phyloP scores from a whole-genome alignment of 1,140 invertebrate species.

The Euschistus heros region DNA sequence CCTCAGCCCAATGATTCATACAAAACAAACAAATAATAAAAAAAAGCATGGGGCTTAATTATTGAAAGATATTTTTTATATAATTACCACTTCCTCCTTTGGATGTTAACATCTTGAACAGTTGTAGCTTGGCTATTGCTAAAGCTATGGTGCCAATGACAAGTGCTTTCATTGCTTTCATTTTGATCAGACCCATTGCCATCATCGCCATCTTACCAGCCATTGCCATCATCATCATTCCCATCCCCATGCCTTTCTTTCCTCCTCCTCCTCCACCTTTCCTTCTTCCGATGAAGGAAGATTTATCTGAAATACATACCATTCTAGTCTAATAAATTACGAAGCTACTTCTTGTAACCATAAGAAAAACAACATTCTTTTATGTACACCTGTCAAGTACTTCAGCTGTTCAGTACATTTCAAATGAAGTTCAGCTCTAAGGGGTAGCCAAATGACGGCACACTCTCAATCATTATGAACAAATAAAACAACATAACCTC shows the following conservation, averaged over 20 bases:
- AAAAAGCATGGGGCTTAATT: neutral
- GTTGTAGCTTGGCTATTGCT: conserved; percentile 20
- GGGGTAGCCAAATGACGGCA: no score
- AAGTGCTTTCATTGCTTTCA: conserved; percentile 24
- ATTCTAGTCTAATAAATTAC: neutral
- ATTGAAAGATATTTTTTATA: neutral
- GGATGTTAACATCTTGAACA: conserved; percentile 20
- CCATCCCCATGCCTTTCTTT: conserved; percentile 14
- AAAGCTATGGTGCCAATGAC: conserved; percentile 17
- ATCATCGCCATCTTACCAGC: conserved; percentile 25
- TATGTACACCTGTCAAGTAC: neutral
- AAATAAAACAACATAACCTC: no score
- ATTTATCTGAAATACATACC: neutral
- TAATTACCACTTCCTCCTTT: neutral
- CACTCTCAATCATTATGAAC: no score
- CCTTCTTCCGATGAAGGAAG: conserved; percentile 16
- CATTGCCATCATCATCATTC: conserved; percentile 22
- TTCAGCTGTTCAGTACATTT: neutral
- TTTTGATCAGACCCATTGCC: conserved; percentile 24
- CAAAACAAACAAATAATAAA: neutral
- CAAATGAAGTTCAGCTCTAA: no score
- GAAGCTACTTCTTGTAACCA: neutral
- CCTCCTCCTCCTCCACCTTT: conserved; percentile 10
- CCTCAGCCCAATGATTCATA: neutral
- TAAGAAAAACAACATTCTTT: neutral